These are phyloP conservation scores for Solea solea DNA, from an alignment of 2,113 vertebrate genomes.

Conservation along the genomic window DNA sequence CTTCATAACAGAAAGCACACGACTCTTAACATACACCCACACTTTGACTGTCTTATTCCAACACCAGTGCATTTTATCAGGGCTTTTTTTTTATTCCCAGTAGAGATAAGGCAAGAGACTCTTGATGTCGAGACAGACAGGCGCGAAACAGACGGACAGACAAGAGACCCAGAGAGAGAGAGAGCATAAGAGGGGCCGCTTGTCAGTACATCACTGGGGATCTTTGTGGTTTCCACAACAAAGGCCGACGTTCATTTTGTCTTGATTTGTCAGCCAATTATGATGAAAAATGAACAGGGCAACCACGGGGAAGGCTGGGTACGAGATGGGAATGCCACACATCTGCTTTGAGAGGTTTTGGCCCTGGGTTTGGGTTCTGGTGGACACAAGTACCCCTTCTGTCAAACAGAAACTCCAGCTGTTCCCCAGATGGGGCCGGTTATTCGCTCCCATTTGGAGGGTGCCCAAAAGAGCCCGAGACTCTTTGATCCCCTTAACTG, in stretches of 20 bases:
- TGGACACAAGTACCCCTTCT: conserved; percentile 44
- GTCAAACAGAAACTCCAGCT: conserved; percentile 59
- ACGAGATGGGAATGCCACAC: conserved; percentile 44
- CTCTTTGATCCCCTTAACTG: conserved; percentile 42
- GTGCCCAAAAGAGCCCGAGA: conserved; percentile 1
- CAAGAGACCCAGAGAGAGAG: conserved; percentile 16
- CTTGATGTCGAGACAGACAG: conserved; percentile 27
- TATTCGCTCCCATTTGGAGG: conserved; percentile 26
- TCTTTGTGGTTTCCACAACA: conserved; percentile 43
- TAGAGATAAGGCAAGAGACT: conserved; percentile 58
- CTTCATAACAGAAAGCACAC: not conserved
- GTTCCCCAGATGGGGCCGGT: conserved; percentile 51
- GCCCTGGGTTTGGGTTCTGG: conserved; percentile 24
- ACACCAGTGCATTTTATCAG: conserved; percentile 6
- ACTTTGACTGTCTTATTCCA: conserved; percentile 13
- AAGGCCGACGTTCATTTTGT: conserved; percentile 49
- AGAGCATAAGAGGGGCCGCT: conserved; percentile 9
- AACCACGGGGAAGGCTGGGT: conserved; percentile 22
- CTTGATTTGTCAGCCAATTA: conserved; percentile 63
- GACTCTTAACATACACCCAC: not conserved
- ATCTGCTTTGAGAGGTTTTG: conserved; percentile 52
- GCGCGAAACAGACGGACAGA: conserved; percentile 25
- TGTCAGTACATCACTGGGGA: conserved; percentile 32
- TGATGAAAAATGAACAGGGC: conserved; percentile 43
- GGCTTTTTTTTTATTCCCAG: conserved; percentile 37